phyloP scores from a whole-genome alignment of 2,113 vertebrate genomes.

The Guaruba guarouba region DNA sequence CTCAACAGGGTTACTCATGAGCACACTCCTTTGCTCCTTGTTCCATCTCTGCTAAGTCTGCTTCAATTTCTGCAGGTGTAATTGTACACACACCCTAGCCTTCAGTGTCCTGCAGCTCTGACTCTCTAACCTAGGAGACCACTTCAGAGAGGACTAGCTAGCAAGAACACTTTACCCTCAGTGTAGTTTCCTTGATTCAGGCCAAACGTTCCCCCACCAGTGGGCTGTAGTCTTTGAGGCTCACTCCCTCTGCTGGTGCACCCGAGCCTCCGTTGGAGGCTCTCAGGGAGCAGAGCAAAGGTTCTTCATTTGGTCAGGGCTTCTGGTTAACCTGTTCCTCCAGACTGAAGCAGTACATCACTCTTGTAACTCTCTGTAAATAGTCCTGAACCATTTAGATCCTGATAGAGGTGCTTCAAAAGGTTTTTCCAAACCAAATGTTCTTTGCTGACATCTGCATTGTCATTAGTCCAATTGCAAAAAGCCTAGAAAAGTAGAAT shows the following conservation, averaged over 20 bases:
- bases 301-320: background rate
- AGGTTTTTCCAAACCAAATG: background rate
- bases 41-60: background rate
- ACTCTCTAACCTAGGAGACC: background rate
- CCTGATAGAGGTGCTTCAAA: background rate
- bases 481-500: background rate
- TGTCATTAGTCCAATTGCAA: background rate
- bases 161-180: background rate
- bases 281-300: background rate
- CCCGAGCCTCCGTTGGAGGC: background rate
- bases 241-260: slow-evolving; percentile 62
- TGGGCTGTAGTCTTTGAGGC: background rate
- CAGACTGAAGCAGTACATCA: rapidly evolving
- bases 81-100: background rate
- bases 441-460: background rate
- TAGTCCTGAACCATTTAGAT: background rate
- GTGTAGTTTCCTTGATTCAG: background rate
- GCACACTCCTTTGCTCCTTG: background rate
- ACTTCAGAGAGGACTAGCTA: background rate
- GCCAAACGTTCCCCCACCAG: background rate
- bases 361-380: background rate
- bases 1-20: background rate
- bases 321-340: background rate
- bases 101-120: background rate
- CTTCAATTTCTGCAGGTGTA: background rate